phyloP scores from a whole-genome alignment of 2,797 vertebrate species.

The Galaxias olidus region DNA sequence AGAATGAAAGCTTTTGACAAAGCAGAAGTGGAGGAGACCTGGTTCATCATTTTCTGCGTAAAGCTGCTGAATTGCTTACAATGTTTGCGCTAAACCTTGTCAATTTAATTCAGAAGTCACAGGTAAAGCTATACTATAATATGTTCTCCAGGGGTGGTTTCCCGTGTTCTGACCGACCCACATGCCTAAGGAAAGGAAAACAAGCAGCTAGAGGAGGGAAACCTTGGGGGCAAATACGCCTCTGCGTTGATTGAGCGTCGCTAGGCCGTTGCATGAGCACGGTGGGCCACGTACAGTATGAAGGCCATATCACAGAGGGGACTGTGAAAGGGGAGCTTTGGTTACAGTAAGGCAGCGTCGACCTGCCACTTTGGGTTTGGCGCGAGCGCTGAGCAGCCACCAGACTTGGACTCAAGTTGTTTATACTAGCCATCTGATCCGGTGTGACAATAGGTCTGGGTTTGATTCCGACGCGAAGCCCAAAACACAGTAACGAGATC shows the following conservation, averaged over 20 bases:
- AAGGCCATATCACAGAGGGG: slow-evolving; percentile 35
- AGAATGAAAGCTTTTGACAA: neutral
- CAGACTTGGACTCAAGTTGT: slow-evolving; percentile 75
- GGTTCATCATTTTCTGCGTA: slow-evolving; percentile 31
- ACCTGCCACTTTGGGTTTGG: slow-evolving; percentile 67
- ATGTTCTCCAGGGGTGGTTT: slow-evolving; percentile 65
- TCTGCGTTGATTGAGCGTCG: slow-evolving; percentile 12
- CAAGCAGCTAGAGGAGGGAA: slow-evolving; percentile 12
- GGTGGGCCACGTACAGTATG: slow-evolving; percentile 1
- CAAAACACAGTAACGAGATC: slow-evolving; percentile 72
- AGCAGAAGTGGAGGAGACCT: neutral
- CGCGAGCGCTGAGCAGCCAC: slow-evolving; percentile 59
- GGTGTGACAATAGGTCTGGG: slow-evolving; percentile 68
- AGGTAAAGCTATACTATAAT: slow-evolving; percentile 21
- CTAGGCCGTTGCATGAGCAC: neutral
- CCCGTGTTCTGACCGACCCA: slow-evolving; percentile 52
- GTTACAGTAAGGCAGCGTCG: slow-evolving; percentile 53
- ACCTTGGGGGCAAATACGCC: slow-evolving; percentile 20
- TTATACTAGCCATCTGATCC: slow-evolving; percentile 73
- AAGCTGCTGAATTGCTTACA: slow-evolving; percentile 23
- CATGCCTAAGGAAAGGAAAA: slow-evolving; percentile 52
- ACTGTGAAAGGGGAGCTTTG: slow-evolving; percentile 48
- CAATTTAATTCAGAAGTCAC: slow-evolving; percentile 23
- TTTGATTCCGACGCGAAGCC: slow-evolving; percentile 54
- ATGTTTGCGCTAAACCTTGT: slow-evolving; percentile 26